Evolutionary conservation across 2,113 vertebrate species (phyloP), one percentile per base, ranked within the genome.

Genomic region (Tinamus guttatus): DNA sequence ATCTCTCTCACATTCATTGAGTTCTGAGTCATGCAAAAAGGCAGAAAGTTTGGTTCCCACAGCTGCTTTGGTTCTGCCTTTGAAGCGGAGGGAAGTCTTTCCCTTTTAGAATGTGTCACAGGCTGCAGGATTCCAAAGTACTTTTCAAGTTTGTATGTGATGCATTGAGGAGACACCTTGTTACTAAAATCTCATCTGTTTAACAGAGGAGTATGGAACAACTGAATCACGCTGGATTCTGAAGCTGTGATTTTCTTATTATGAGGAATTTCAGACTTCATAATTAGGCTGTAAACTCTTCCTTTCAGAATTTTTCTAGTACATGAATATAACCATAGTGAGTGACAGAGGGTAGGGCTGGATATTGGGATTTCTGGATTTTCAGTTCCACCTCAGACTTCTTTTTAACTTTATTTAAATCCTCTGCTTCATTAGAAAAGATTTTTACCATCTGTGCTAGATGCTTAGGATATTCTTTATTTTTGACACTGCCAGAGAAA

Each of bases 401-500:
- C 51, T 36, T 78, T 89, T 87, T 89, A 34, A 85, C 51, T 74
- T 22, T 30, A 24, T 41, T 58, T 82, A 76, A 90, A 71, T 20
- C 73, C 93, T 84, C 63, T 63, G 40, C 71, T 95, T 84, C 1
- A 0, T 94, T 88, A 94, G 85, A 81, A 94, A 81, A 90, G 49
- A 25, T 87, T 79, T 54, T 73, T 51, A 7, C 77, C 67, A 65
- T 95, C 85, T 95, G n/a, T 93, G 85, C 67, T 88, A 73, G 92
- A 63, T 74, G 30, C 69, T 36, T 87, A 73, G 41, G 32, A 36
- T 84, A 82, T 54, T 87, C 75, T 94, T 84, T 43, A 90, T 21
- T 8, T 95, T 79, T 85, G 90, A 63, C 5, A 32, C 69, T 85
- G 19, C 10, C 89, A 96, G 95, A 74, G 65, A 69, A 92, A 97